Evolutionary conservation across 2,113 vertebrate genomes (phyloP).

Genomic region (Takifugu flavidus): DNA sequence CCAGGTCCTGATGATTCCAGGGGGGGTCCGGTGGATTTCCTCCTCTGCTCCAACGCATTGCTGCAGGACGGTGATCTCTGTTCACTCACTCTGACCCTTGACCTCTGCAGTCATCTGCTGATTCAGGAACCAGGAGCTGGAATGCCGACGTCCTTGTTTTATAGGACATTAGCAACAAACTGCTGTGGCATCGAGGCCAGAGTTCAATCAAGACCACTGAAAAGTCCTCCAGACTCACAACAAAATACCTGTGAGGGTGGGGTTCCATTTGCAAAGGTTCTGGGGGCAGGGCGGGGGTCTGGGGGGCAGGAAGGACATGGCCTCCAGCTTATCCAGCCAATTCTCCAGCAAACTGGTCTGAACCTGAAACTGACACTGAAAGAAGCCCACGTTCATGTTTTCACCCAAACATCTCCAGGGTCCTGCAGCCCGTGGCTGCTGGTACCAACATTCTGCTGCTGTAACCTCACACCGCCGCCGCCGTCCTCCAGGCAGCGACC

Average conservation of each 20-base stretch:
- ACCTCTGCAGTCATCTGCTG: too few species aligned
- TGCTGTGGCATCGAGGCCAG: too few species aligned
- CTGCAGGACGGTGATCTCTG: too few species aligned
- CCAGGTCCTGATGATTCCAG: too few species aligned
- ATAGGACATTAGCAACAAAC: too few species aligned
- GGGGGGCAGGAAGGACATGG: constrained; percentile 4
- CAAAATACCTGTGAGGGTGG: neutral
- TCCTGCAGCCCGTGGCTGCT: constrained; percentile 2
- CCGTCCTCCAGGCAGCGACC: constrained; percentile 20
- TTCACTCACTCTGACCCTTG: too few species aligned
- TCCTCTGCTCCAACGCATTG: too few species aligned
- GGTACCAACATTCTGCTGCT: neutral
- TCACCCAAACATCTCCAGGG: constrained; percentile 7
- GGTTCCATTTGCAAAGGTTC: constrained; percentile 12
- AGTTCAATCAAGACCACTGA: too few species aligned
- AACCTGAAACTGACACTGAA: constrained; percentile 1
- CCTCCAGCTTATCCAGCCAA: constrained; percentile 15
- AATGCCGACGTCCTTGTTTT: too few species aligned
- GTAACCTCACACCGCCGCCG: neutral
- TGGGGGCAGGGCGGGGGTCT: too few species aligned
- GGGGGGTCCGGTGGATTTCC: too few species aligned
- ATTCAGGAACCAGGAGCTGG: too few species aligned
- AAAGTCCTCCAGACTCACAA: neutral
- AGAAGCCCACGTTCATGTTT: constrained; percentile 1
- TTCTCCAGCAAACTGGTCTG: neutral